A percentile compares a stretch with the other conserved stretches of the same genome.
Conservation (phyloP, 2,797 vertebrate genomes). For the Neosilurus mollespiculum region DNA sequence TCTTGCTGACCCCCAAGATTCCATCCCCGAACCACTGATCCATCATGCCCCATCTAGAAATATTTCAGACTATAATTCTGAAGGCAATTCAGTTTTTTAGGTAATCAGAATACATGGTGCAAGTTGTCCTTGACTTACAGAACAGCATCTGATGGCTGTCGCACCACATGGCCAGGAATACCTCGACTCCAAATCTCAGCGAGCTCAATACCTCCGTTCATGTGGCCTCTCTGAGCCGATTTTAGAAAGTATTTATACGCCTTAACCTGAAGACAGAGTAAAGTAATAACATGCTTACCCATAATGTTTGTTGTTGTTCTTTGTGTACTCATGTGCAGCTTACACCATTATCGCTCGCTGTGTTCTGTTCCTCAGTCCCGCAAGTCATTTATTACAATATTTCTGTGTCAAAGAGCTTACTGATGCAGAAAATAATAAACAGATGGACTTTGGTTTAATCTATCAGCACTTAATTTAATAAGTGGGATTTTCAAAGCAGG, state of each 20-base stretch:
- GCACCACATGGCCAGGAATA: conserved; percentile 64
- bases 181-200: conserved; percentile 75
- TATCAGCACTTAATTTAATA: neutral
- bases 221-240: conserved; percentile 71
- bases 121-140: conserved; percentile 65
- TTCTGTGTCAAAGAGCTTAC: neutral
- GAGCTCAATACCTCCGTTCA: conserved; percentile 68
- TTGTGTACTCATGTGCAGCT: neutral
- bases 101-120: neutral
- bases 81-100: neutral
- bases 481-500: neutral
- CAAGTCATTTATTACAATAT: neutral
- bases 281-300: conserved; percentile 1
- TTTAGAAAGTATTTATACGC: conserved; percentile 75
- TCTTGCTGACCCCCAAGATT: no score
- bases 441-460: conserved; percentile 3
- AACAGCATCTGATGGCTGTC: conserved; percentile 70
- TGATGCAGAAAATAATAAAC: neutral
- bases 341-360: neutral
- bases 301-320: neutral
- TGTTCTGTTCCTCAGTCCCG: neutral
- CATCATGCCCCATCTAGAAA: neutral
- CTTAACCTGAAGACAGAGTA: conserved; percentile 62
- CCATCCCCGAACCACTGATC: no score
- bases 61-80: neutral